Evolutionary conservation across 2,113 vertebrate genomes (phyloP).

Genomic region (Leucopsar rothschildi): DNA sequence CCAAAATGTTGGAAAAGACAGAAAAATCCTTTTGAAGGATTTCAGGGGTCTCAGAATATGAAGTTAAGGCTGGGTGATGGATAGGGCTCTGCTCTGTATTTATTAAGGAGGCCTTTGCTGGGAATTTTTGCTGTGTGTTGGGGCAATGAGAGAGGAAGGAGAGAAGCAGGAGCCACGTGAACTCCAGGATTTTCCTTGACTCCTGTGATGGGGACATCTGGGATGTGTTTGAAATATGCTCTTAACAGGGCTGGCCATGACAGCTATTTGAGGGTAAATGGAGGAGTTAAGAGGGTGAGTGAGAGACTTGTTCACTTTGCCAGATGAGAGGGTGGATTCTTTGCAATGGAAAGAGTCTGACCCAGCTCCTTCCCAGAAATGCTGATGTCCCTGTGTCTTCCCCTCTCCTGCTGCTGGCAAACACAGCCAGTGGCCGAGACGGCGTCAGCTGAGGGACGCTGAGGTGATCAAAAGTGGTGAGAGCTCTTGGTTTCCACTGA

Average conservation of each 20-base stretch:
- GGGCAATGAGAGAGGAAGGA: neutral
- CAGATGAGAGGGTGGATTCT: slow-evolving; percentile 8
- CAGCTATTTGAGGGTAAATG: neutral
- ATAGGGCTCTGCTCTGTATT: neutral
- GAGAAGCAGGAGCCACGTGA: neutral
- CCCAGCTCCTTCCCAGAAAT: slow-evolving; percentile 4
- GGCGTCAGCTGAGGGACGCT: neutral
- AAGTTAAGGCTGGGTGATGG: neutral
- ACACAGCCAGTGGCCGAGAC: neutral
- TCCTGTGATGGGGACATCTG: neutral
- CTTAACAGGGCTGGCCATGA: neutral
- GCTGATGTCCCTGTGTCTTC: neutral
- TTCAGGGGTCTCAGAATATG: neutral
- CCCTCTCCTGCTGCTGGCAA: neutral
- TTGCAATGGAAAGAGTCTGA: neutral
- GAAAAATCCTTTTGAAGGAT: neutral
- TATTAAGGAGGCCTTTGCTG: neutral
- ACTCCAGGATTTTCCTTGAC: neutral
- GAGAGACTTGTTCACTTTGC: neutral
- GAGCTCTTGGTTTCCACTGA: neutral
- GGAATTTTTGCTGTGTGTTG: neutral
- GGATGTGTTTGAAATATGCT: neutral
- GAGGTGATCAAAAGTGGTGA: neutral
- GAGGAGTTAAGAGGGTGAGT: neutral
- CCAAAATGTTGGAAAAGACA: neutral